Evolutionary conservation across 2,797 vertebrate species (phyloP).

Genomic region (Pipistrellus pipistrellus): DNA sequence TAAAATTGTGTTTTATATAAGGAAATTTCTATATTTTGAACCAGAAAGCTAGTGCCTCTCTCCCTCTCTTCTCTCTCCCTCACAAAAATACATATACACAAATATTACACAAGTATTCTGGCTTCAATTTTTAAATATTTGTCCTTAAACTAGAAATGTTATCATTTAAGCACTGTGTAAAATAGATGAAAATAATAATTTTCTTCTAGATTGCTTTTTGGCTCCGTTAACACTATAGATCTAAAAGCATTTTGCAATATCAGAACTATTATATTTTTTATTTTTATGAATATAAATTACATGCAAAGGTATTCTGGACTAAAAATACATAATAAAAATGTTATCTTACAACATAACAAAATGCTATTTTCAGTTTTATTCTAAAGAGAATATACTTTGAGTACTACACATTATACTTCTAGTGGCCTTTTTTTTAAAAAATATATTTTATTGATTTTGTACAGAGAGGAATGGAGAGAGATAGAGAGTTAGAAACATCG

Average conservation of each 20-base stretch:
- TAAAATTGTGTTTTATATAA: not conserved
- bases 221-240: not conserved
- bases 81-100: not conserved
- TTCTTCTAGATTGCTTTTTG: not conserved
- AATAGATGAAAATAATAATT: not conserved
- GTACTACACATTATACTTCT: not conserved
- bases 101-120: not conserved
- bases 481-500: too few species aligned
- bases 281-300: not conserved
- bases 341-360: not conserved
- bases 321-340: not conserved
- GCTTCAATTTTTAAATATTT: constrained; percentile 51
- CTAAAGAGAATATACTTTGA: not conserved
- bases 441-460: too few species aligned
- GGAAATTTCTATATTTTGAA: not conserved
- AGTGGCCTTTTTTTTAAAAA: not conserved
- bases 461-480: too few species aligned
- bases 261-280: not conserved
- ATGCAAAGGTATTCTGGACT: not conserved
- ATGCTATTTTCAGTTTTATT: not conserved
- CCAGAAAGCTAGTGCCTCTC: not conserved
- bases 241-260: not conserved
- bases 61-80: accelerated
- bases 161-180: not conserved
- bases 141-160: not conserved